Percentiles rank a stretch among this genome's conserved stretches.
phyloP scores from a whole-genome alignment of 2,797 vertebrate species.

The Cryptoblepharus egeriae region DNA sequence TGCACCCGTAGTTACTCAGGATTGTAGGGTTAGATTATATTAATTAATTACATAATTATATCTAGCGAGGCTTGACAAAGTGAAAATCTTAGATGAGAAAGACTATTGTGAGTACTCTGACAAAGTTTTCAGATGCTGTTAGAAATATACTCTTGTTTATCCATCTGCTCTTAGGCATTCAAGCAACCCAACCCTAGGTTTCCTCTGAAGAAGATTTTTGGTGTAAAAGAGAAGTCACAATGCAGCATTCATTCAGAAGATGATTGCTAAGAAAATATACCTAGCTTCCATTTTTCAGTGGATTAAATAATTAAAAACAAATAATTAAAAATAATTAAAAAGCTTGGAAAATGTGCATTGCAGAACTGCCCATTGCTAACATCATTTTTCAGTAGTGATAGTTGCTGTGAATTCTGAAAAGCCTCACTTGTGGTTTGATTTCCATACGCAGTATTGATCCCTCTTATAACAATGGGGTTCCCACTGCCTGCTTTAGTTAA shows the following conservation, averaged over 20 bases:
- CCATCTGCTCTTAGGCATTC: not conserved
- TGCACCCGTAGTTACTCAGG: too few relatives aligned
- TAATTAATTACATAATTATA: constrained; percentile 6
- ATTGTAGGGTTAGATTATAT: too few relatives aligned
- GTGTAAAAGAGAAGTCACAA: not conserved
- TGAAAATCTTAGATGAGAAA: not conserved
- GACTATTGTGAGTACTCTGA: not conserved
- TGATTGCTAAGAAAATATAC: not conserved
- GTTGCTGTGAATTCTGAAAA: constrained; percentile 20
- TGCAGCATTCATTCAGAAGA: not conserved
- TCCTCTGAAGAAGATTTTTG: constrained; percentile 27
- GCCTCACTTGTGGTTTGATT: constrained; percentile 4
- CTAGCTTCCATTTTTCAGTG: not conserved
- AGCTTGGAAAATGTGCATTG: not conserved
- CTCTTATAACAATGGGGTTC: constrained; percentile 3
- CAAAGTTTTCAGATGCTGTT: not conserved
- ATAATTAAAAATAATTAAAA: not conserved
- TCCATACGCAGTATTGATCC: constrained; percentile 24
- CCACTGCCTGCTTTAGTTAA: constrained; percentile 12
- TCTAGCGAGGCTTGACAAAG: not conserved
- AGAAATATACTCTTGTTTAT: not conserved
- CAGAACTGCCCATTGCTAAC: not conserved
- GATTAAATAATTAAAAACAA: not conserved
- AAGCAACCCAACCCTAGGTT: constrained; percentile 19
- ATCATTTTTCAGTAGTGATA: not conserved